Evolutionary conservation across 2,888 invertebrate species (phyloP), one percentile per base, ranked within the genome.

Genomic region (Malachius bipustulatus): DNA sequence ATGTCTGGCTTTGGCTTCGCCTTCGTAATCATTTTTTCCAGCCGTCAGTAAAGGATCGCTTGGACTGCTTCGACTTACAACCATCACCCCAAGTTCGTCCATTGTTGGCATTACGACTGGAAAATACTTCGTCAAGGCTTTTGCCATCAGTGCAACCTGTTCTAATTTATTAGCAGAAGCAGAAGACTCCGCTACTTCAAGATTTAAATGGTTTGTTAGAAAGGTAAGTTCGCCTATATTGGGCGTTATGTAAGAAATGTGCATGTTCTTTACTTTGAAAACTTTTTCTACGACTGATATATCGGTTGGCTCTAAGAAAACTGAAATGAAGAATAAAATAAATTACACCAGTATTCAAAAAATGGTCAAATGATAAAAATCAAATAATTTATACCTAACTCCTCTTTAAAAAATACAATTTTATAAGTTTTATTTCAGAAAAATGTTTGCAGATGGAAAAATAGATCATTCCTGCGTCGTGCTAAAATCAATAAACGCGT

Each of bases 301-400:
- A 52, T 91, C 91, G 0, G 91, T 90, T 1, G 91, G 89, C 57
- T 93, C 93, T 57, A 79, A 91, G 68, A 88, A 87, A 4, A 89
- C 89, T 79, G 71, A 44, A 76, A 77, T 51, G 58, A 59, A 55
- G 41, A 35, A 13, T 41, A 11, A 16, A 28, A 35, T 32, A n/a
- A n/a, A n/a, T n/a, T n/a, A n/a, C n/a, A n/a, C n/a, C n/a, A n/a
- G n/a, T n/a, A n/a, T n/a, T n/a, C n/a, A n/a, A n/a, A n/a, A n/a
- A n/a, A n/a, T n/a, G n/a, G n/a, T n/a, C n/a, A n/a, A n/a, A n/a
- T n/a, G n/a, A n/a, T n/a, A n/a, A n/a, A n/a, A n/a, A n/a, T n/a
- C n/a, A n/a, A n/a, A n/a, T n/a, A n/a, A n/a, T n/a, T n/a, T n/a
- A n/a, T n/a, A n/a, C n/a, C n/a, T n/a, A n/a, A n/a, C n/a, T n/a